Evolutionary conservation across 2,888 invertebrate genomes (phyloP), one percentile per base, ranked within the genome.

Genomic region (Tetramorium bicarinatum): DNA sequence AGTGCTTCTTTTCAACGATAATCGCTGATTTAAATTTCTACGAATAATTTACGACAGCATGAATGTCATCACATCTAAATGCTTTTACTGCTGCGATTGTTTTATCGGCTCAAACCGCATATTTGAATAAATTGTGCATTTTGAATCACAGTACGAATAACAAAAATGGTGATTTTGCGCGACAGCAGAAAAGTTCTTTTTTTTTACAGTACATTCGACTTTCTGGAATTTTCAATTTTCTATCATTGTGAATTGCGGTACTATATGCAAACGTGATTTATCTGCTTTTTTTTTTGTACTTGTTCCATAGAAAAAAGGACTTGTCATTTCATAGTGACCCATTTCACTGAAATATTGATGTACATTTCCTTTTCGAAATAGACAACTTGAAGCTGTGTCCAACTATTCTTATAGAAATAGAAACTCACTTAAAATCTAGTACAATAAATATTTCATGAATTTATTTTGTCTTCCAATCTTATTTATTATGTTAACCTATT

Each of bases 261-360:
- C 52, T 76, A 66, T 41, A 38, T 52, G 52, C 52, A 66, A 49
- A 66, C 21, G 15, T 38, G 38, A 76, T 76, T 76, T 76, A 52
- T 52, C 18, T 76, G 18, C 2, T 76, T 25, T 25, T 64, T 76
- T 52, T 66, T 64, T 66, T 29, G 29, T 34, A 66, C 18, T 52
- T 29, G 1, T 76, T 66, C 38, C 13, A 64, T 52, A 8, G 38
- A 49, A 66, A 76, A 76, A 76, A 41, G 25, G 25, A 52, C 38
- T 49, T 64, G 52, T 76, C 38, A 38, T 76, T 47, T 47, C 2
- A 29, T 18, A 49, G 38, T 76, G 52, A 76, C 52, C 66, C 8
- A 76, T 66, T 76, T 76, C 38, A 25, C 25, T 66, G 76, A 76
- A 66, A 76, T 66, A 76, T 66, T 66, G 66, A 76, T 76, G 76